phyloP scores from a whole-genome alignment of 2,797 vertebrate species.

The Pipistrellus kuhlii region DNA sequence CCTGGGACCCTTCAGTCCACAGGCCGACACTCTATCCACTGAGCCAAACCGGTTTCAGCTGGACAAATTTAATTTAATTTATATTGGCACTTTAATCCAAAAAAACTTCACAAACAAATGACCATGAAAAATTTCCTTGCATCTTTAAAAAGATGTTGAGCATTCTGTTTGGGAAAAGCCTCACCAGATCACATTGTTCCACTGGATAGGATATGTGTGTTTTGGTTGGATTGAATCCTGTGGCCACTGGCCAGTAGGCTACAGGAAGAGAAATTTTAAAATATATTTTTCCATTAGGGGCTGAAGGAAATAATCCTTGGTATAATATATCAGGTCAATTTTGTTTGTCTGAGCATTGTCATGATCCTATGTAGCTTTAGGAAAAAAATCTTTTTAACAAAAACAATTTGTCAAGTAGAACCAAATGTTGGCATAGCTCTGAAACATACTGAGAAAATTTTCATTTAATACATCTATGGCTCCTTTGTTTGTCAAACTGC shows the following conservation, averaged over 20 bases:
- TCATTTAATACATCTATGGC: not conserved
- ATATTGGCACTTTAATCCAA: slow-evolving; percentile 30
- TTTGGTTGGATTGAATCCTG: not conserved
- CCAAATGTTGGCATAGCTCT: not conserved
- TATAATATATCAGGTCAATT: not conserved
- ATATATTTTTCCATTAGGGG: not conserved
- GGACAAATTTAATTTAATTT: slow-evolving; percentile 40
- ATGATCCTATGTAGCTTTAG: not conserved
- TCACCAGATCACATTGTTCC: not conserved
- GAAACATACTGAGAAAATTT: not conserved
- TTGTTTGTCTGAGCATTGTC: not conserved
- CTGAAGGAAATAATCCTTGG: not conserved
- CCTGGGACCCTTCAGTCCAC: too few relatives aligned
- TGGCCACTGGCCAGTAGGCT: not conserved
- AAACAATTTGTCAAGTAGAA: not conserved
- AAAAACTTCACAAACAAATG: slow-evolving; percentile 66
- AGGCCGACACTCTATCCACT: too few relatives aligned
- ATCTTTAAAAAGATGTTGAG: not conserved
- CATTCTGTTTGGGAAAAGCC: not conserved
- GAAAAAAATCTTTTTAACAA: slow-evolving; percentile 28
- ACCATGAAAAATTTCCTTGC: slow-evolving; percentile 11
- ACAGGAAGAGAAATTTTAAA: not conserved
- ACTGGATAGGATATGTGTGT: not conserved
- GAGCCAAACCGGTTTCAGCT: not conserved
- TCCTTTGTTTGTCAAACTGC: not conserved